phyloP scores from a whole-genome alignment of 2,888 invertebrate genomes.

The Ashinkailepas kermadecensis region DNA sequence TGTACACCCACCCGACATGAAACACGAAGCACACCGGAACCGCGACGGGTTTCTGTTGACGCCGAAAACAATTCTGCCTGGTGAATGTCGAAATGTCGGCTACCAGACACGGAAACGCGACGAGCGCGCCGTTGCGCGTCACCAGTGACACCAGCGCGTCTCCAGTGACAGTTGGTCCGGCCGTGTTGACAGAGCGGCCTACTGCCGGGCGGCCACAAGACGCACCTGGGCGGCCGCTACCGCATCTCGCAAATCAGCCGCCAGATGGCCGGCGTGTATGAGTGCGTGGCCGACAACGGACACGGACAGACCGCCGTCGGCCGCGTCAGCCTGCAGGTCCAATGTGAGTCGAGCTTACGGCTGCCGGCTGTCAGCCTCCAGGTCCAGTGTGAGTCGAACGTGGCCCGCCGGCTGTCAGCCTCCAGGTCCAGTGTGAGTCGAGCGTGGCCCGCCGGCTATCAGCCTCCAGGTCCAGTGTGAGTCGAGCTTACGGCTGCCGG shows the following conservation, averaged over 20 bases:
- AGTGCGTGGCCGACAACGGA: conserved; percentile 17
- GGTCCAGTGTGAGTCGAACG: too few species aligned
- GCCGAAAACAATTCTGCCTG: too few species aligned
- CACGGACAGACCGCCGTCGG: background rate
- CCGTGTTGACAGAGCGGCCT: background rate
- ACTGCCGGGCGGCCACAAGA: background rate
- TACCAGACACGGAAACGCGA: too few species aligned
- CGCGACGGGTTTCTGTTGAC: too few species aligned
- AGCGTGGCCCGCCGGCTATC: background rate
- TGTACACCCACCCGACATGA: too few species aligned
- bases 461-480: too few species aligned
- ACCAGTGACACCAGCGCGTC: background rate
- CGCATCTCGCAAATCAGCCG: background rate
- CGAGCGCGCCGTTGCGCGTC: too few species aligned
- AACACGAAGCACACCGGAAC: too few species aligned
- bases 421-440: conserved; percentile 3
- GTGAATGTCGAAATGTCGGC: too few species aligned
- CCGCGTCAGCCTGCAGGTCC: background rate
- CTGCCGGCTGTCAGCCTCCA: too few species aligned
- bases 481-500: background rate
- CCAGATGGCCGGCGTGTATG: conserved; percentile 18
- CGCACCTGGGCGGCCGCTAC: background rate
- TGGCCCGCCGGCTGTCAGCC: background rate
- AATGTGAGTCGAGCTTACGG: background rate
- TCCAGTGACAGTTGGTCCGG: background rate